phyloP scores from a whole-genome alignment of 2,113 vertebrate genomes.

The Pristiophorus japonicus region DNA sequence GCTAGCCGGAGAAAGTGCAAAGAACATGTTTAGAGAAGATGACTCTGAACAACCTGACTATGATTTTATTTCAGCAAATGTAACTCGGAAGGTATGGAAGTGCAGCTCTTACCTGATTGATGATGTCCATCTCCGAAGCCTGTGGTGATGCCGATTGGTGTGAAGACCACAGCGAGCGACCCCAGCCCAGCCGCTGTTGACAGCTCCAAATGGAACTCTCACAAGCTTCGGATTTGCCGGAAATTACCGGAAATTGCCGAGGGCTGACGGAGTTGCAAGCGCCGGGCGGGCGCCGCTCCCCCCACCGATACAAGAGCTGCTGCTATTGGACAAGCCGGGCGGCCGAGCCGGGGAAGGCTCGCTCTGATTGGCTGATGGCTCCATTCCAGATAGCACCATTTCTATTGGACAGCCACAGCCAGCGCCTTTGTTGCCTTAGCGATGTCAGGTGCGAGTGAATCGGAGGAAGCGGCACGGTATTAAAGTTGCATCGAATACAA shows the following conservation, averaged over 20 bases:
- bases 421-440: not conserved
- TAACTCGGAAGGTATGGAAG: not conserved
- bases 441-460: not conserved
- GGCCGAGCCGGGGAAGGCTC: not conserved
- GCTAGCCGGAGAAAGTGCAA: constrained; percentile 52
- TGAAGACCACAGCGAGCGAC: not conserved
- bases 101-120: not conserved
- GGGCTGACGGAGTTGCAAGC: not conserved
- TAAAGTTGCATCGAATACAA: not conserved
- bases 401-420: not conserved
- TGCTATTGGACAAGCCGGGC: not conserved
- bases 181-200: not conserved
- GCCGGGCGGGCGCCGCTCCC: not conserved
- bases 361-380: not conserved
- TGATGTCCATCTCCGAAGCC: not conserved
- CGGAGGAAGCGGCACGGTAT: not conserved
- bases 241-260: constrained; percentile 28
- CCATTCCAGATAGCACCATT: not conserved
- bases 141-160: not conserved
- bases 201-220: not conserved
- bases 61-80: not conserved
- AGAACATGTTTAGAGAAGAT: not conserved
- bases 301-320: not conserved
- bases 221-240: not conserved
- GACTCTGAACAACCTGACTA: too few species aligned